Percentiles rank a stretch among this genome's conserved stretches.
These are phyloP conservation scores for Heliconius sara DNA, from an alignment of 2,888 invertebrate species.

Conservation along the genomic window DNA sequence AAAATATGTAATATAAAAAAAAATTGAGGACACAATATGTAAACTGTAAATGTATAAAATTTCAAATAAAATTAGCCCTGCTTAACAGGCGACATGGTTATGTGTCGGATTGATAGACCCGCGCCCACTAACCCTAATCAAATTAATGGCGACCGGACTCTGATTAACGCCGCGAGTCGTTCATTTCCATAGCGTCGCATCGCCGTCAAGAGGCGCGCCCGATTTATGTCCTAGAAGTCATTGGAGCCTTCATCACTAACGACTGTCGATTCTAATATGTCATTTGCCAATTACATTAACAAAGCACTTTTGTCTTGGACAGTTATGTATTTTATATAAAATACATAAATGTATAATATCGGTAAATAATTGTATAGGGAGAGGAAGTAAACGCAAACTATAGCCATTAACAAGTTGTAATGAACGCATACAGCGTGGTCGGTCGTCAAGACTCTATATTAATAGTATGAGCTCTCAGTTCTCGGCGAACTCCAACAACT, in stretches of 20 bases:
- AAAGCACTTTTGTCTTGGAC: neutral
- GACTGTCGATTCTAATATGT: conserved; percentile 32
- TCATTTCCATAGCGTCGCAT: conserved; percentile 70
- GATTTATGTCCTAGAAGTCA: conserved; percentile 70
- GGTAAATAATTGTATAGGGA: neutral
- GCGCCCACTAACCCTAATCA: conserved; percentile 84
- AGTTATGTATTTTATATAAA: neutral
- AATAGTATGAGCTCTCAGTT: conserved; percentile 54
- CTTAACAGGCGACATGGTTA: conserved; percentile 74
- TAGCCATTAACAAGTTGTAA: conserved; percentile 59
- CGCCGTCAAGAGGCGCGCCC: conserved; percentile 58
- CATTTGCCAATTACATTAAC: conserved; percentile 10
- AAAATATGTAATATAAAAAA: neutral
- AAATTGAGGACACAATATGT: neutral
- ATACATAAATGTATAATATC: neutral
- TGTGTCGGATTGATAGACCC: conserved; percentile 81
- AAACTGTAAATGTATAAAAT: neutral
- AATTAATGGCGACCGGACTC: conserved; percentile 81
- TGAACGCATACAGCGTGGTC: conserved; percentile 48
- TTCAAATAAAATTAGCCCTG: conserved; percentile 54
- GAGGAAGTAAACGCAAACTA: conserved; percentile 31
- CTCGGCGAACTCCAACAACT: conserved; percentile 70
- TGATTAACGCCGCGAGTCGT: conserved; percentile 78
- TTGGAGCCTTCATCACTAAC: conserved; percentile 40
- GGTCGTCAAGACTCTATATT: conserved; percentile 52